Base-by-base conservation (phyloP, 2,797 vertebrate genomes). In the Chrosomus eos region DNA sequence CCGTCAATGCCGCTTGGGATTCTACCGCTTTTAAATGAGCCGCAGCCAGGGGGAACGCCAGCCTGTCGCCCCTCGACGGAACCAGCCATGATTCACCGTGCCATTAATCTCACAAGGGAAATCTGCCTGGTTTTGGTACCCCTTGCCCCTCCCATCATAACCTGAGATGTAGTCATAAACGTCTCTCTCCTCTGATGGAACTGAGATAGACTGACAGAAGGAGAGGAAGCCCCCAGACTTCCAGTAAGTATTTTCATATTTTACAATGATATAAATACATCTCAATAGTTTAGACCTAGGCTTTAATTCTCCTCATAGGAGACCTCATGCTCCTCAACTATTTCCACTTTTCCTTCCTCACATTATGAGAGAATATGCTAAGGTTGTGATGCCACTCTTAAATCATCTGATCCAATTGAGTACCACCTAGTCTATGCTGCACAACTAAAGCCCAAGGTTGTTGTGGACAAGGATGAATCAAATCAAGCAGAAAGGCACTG, bases 21-120 rank as follows among this genome's bases (percentile, higher is more conserved):
- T 91, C 89, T 90, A 91, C 87, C 31, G 87, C 86, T 92, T 93
- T 93, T 91, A 94, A 93, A 94, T 92, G 93, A 93, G 90, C 91
- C 71, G 88, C 91, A 91, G 90, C 91, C 85, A 58, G 40, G 80
- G 77, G 91, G 90, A 93, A 90, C 86, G 80, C 83, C 66, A 53
- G 90, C 91, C 91, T 92, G 91, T 92, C 91, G 89, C 90, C 82
- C 53, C 23, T 68, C 72, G 26, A 87, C 88, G 90, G 92, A 92
- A 87, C 84, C 91, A 91, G 89, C 91, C 86, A 84, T 91, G 91
- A 93, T 93, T 92, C 91, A 90, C 89, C 31, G 55, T 88, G 90
- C 91, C 91, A 93, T 93, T 93, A 91, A 94, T 94, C 92, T 93
- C 89, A 67, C 85, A 62, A 64, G 87, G 85, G 90, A 92, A 92